These are phyloP conservation scores for Dioctria rufipes DNA, from an alignment of 2,888 invertebrate genomes.

Conservation along the genomic window DNA sequence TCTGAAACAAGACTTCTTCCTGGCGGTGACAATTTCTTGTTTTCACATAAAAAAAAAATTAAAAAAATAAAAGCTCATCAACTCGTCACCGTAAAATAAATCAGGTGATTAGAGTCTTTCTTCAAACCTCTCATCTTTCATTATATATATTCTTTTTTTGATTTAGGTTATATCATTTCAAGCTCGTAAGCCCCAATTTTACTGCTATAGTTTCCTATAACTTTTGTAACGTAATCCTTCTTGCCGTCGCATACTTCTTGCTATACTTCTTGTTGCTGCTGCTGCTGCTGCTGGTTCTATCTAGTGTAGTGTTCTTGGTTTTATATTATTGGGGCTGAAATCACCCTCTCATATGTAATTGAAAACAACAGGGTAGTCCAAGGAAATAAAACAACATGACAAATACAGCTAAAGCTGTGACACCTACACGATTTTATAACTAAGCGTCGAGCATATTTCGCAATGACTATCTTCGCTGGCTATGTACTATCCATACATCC, in stretches of 20 bases:
- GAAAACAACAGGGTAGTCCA: constrained; percentile 1
- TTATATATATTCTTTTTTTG: neutral
- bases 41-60: too few relatives aligned
- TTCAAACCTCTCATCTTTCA: neutral
- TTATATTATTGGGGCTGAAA: constrained; percentile 22
- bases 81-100: too few relatives aligned
- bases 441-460: constrained; percentile 31
- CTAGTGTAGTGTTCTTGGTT: constrained; percentile 17
- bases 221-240: constrained; percentile 37
- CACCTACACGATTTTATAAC: neutral
- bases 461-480: neutral
- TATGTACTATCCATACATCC: too few relatives aligned
- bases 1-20: too few relatives aligned
- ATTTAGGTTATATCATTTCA: constrained; percentile 45
- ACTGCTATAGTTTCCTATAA: constrained; percentile 42
- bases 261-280: neutral
- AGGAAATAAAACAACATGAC: constrained; percentile 17
- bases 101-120: neutral
- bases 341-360: constrained; percentile 39
- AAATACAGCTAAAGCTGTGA: constrained; percentile 10
- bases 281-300: neutral
- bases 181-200: constrained; percentile 45
- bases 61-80: too few relatives aligned
- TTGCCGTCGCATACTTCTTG: neutral
- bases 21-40: too few relatives aligned